phyloP scores from a whole-genome alignment of 2,888 invertebrate genomes.

The Sinhomidia bicolor region DNA sequence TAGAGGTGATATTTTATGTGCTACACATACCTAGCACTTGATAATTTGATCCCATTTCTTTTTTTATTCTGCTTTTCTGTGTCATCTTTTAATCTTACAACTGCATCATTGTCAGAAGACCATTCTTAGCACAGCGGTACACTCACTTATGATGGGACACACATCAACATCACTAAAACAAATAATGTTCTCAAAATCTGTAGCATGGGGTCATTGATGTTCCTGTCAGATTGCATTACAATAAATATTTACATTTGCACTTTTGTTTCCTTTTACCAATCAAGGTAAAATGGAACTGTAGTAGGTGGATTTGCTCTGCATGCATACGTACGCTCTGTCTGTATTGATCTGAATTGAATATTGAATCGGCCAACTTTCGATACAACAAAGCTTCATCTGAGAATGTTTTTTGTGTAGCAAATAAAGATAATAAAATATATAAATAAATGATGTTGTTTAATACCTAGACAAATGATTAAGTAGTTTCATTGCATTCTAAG shows the following conservation, averaged over 20 bases:
- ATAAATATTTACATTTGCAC: slow-evolving; percentile 37
- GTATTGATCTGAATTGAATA: no score
- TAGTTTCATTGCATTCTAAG: not conserved
- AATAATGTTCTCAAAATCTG: not conserved
- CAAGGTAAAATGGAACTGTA: slow-evolving; percentile 45
- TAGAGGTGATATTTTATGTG: slow-evolving; percentile 12
- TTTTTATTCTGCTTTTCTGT: slow-evolving; percentile 1
- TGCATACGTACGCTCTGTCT: no score
- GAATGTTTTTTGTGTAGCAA: not conserved
- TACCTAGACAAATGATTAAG: not conserved
- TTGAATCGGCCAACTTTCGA: no score
- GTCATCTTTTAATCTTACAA: slow-evolving; percentile 44
- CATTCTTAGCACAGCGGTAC: slow-evolving; percentile 9
- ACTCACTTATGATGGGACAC: not conserved
- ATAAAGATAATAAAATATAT: not conserved
- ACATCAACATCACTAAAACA: not conserved
- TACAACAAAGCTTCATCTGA: not conserved
- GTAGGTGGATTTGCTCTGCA: slow-evolving; percentile 13
- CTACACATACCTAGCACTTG: not conserved
- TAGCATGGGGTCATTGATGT: slow-evolving; percentile 11
- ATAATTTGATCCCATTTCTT: slow-evolving; percentile 4
- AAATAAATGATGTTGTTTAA: not conserved
- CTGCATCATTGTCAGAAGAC: slow-evolving; percentile 9
- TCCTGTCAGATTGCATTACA: slow-evolving; percentile 42
- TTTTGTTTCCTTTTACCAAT: slow-evolving; percentile 4